These are phyloP conservation scores for Phrynosoma blainvillii DNA, from an alignment of 2,113 vertebrate genomes.

Conservation along the genomic window DNA sequence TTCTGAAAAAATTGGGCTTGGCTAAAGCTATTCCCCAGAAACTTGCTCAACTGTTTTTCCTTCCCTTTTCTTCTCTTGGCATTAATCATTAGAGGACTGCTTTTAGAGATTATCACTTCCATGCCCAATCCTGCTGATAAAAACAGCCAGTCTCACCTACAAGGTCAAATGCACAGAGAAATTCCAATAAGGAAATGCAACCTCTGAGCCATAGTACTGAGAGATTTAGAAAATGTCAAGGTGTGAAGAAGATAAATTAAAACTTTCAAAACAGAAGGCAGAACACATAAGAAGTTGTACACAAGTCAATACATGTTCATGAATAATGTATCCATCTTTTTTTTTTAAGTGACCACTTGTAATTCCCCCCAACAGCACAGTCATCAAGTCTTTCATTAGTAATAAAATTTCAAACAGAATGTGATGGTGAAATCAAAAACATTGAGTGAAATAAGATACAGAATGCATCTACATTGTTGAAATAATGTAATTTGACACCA, in stretches of 20 bases:
- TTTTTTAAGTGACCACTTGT: conserved; percentile 5
- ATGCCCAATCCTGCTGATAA: conserved; percentile 40
- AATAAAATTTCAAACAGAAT: too few relatives aligned
- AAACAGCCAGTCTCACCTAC: conserved; percentile 40
- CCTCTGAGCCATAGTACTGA: background rate
- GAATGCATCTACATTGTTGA: too few relatives aligned
- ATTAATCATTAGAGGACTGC: conserved; percentile 13
- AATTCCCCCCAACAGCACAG: background rate
- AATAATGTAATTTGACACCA: too few relatives aligned
- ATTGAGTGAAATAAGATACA: too few relatives aligned
- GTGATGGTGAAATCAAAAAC: too few relatives aligned
- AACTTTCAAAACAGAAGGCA: conserved; percentile 53
- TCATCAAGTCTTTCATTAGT: too few relatives aligned
- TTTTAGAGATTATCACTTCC: conserved; percentile 46
- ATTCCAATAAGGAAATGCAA: conserved; percentile 32
- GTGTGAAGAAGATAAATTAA: conserved; percentile 52
- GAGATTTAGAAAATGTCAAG: conserved; percentile 42
- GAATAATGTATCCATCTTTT: conserved; percentile 42
- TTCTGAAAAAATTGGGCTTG: too few relatives aligned
- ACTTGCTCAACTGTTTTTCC: conserved; percentile 18
- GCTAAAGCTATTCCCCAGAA: conserved; percentile 5
- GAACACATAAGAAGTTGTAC: conserved; percentile 30
- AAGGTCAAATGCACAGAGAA: conserved; percentile 55
- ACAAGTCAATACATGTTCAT: conserved; percentile 47
- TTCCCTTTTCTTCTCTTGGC: conserved; percentile 47